Evolutionary conservation across 2,888 invertebrate genomes (phyloP).

Genomic region (Ophion obscuratus): DNA sequence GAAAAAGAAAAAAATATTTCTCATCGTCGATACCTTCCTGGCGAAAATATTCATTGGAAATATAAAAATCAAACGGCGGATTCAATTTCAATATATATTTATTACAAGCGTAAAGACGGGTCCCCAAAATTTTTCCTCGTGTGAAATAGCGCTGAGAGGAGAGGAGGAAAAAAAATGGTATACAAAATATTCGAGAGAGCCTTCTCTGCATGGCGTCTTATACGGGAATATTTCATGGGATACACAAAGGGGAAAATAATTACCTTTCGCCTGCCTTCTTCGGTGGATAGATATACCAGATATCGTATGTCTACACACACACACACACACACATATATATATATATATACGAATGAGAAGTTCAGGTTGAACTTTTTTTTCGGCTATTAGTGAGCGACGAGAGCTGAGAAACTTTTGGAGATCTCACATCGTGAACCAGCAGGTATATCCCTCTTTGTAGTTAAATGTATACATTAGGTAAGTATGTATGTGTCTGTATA

Average conservation of each 20-base stretch:
- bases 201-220: constrained; percentile 78
- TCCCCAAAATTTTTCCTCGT: constrained; percentile 10
- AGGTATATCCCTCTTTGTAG: constrained; percentile 47
- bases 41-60: neutral
- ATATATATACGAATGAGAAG: constrained; percentile 40
- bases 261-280: constrained; percentile 73
- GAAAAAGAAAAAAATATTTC: neutral
- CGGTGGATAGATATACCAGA: constrained; percentile 70
- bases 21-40: neutral
- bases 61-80: neutral
- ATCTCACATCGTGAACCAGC: constrained; percentile 39
- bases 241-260: constrained; percentile 81
- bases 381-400: constrained; percentile 63
- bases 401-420: constrained; percentile 51
- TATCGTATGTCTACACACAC: constrained; percentile 50
- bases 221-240: constrained; percentile 70
- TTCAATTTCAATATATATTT: constrained; percentile 8
- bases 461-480: constrained; percentile 47
- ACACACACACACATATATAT: constrained; percentile 28
- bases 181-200: constrained; percentile 49
- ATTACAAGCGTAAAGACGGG: constrained; percentile 20
- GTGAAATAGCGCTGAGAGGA: constrained; percentile 52
- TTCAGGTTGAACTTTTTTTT: constrained; percentile 46
- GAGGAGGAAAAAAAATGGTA: constrained; percentile 28
- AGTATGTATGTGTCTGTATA: neutral